A percentile compares a stretch with the other conserved stretches of the same genome.
Evolutionary conservation across 2,113 vertebrate genomes (phyloP).

Genomic region (Mirounga angustirostris): DNA sequence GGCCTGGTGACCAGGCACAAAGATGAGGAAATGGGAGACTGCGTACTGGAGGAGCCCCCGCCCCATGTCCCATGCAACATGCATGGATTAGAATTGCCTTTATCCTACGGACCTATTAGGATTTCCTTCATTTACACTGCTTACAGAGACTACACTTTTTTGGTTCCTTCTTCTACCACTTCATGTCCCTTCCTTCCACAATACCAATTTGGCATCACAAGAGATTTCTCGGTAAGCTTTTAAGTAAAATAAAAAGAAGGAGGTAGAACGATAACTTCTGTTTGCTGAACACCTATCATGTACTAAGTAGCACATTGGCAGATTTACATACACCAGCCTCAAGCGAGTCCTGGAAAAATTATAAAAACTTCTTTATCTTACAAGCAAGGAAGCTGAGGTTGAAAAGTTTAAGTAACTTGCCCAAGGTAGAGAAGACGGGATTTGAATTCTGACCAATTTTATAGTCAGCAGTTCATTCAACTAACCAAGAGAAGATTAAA

Average conservation of each 20-base stretch:
- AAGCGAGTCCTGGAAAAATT: neutral
- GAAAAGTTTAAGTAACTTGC: neutral
- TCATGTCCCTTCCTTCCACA: neutral
- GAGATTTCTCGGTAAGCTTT: neutral
- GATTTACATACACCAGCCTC: neutral
- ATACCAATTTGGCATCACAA: neutral
- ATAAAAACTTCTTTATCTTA: neutral
- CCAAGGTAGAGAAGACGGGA: neutral
- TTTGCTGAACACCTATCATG: neutral
- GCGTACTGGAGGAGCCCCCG: accelerated
- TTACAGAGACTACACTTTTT: neutral
- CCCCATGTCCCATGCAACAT: accelerated
- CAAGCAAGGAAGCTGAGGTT: neutral
- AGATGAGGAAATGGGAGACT: neutral
- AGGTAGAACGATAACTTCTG: neutral
- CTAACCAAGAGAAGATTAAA: neutral
- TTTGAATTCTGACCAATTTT: neutral
- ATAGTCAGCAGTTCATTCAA: neutral
- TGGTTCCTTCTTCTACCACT: neutral
- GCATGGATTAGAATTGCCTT: neutral
- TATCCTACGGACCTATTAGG: neutral
- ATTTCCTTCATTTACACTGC: neutral
- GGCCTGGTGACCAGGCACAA: neutral
- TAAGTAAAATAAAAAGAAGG: neutral
- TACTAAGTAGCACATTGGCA: neutral